Percentiles rank a stretch among this genome's conserved stretches.
phyloP scores from a whole-genome alignment of 2,888 invertebrate species.

The Hirtodrosophila confusa region DNA sequence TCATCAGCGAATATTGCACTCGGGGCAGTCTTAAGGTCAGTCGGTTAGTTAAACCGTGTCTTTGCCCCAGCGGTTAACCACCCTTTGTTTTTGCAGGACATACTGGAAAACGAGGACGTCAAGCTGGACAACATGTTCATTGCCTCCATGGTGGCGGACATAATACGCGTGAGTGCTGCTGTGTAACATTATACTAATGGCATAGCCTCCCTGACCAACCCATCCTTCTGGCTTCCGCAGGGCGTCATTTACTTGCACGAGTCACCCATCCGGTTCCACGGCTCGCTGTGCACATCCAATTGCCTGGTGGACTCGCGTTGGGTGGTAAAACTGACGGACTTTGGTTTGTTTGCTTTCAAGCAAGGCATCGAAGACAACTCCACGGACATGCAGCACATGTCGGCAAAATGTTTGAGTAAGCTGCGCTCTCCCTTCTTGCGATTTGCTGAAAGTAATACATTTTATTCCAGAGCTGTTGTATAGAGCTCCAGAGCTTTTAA shows the following conservation, averaged over 20 bases:
- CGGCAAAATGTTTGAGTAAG: conserved; percentile 89
- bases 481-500: conserved; percentile 91
- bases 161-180: conserved; percentile 91
- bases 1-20: conserved; percentile 94
- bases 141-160: conserved; percentile 96
- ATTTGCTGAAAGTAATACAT: not conserved
- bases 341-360: conserved; percentile 94
- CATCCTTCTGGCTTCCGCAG: conserved; percentile 84
- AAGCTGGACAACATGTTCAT: conserved; percentile 98
- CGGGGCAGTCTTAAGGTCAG: conserved; percentile 94
- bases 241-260: conserved; percentile 96
- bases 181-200: conserved; percentile 74
- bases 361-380: conserved; percentile 88
- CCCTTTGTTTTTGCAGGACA: conserved; percentile 87
- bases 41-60: conserved; percentile 6
- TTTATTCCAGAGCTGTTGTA: conserved; percentile 88
- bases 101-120: conserved; percentile 97
- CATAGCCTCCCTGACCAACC: conserved; percentile 13
- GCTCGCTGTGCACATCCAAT: conserved; percentile 94
- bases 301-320: conserved; percentile 97
- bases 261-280: conserved; percentile 93
- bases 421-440: conserved; percentile 25
- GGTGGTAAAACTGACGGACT: conserved; percentile 97
- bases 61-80: conserved; percentile 1
- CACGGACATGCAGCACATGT: conserved; percentile 86